Evolutionary conservation across 2,797 vertebrate species (phyloP).

Genomic region (Silurus lanzhouensis): DNA sequence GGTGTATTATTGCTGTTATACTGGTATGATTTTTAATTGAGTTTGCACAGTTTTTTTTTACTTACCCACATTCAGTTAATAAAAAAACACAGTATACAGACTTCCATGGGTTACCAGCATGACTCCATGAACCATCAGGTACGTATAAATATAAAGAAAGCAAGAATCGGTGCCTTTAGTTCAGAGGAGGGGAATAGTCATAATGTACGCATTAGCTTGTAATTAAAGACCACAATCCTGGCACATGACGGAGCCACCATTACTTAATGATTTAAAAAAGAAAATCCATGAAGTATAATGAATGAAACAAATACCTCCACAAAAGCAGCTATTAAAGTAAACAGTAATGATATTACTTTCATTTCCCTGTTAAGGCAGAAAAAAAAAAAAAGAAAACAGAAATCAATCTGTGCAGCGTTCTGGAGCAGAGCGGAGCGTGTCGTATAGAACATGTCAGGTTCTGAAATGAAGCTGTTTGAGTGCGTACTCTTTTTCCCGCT

Average conservation of each 20-base stretch:
- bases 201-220: no score
- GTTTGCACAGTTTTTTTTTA: background rate
- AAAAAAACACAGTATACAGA: background rate
- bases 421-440: conserved; percentile 45
- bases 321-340: conserved; percentile 35
- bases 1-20: background rate
- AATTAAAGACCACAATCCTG: background rate
- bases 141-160: background rate
- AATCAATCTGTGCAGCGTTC: conserved; percentile 59
- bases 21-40: background rate
- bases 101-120: background rate
- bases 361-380: conserved; percentile 52
- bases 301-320: background rate
- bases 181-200: no score
- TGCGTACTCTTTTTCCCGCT: conserved; percentile 77
- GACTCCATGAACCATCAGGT: background rate
- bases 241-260: background rate
- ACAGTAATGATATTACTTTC: conserved; percentile 54
- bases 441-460: conserved; percentile 62
- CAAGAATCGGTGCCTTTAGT: background rate
- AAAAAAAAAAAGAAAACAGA: conserved; percentile 37
- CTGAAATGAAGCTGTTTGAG: conserved; percentile 71
- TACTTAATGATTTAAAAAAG: background rate
- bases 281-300: background rate
- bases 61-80: background rate